These are phyloP conservation scores for Apeira syringaria DNA, from an alignment of 2,888 invertebrate species.

Conservation along the genomic window DNA sequence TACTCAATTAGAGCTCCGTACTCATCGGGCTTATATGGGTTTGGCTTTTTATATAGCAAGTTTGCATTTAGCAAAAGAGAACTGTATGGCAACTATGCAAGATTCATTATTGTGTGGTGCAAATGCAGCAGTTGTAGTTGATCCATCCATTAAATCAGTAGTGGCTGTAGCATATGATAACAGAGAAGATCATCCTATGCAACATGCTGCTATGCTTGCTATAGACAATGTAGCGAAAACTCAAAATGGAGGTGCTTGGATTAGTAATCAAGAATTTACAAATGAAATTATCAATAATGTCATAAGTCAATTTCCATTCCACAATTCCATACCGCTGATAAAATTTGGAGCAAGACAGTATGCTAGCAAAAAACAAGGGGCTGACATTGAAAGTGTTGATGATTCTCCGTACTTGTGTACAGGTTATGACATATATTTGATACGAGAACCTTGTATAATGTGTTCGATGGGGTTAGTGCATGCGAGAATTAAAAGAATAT, in stretches of 20 bases:
- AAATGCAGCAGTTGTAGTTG: constrained; percentile 85
- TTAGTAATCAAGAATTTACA: constrained; percentile 15
- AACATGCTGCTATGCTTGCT: constrained; percentile 93
- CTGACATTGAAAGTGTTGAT: constrained; percentile 36
- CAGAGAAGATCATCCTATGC: constrained; percentile 86
- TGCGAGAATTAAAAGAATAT: constrained; percentile 92
- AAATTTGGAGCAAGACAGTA: constrained; percentile 75
- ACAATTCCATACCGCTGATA: constrained; percentile 24
- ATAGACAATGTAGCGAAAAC: constrained; percentile 93
- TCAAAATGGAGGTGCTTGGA: constrained; percentile 92
- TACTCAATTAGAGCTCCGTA: constrained; percentile 66
- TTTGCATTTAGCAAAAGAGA: constrained; percentile 41
- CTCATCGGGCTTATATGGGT: constrained; percentile 84
- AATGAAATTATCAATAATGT: constrained; percentile 60
- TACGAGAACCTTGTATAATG: constrained; percentile 96
- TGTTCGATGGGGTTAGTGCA: constrained; percentile 98
- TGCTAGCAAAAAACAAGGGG: constrained; percentile 50
- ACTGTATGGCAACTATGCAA: constrained; percentile 15
- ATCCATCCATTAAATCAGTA: constrained; percentile 86
- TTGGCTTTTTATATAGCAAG: constrained; percentile 81
- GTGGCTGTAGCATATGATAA: constrained; percentile 87
- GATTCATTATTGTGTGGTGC: constrained; percentile 34
- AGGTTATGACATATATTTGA: constrained; percentile 92
- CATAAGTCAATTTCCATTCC: constrained; percentile 48
- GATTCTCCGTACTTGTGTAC: constrained; percentile 92